Conservation (phyloP, 2,888 invertebrate species). For the Girardia tigrina region DNA sequence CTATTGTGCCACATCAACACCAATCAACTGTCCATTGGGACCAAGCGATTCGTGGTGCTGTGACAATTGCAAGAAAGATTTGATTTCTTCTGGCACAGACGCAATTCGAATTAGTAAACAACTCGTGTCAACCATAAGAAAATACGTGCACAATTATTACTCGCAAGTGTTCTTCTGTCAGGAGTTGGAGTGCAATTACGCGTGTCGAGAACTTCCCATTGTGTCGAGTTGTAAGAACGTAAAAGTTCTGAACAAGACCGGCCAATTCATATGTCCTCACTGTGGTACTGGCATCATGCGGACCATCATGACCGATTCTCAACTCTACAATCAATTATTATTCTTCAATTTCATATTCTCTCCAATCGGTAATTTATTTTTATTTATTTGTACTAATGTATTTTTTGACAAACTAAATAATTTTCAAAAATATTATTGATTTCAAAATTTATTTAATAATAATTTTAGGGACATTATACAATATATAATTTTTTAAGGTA, state of each 20-base stretch:
- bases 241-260: background rate
- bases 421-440: too few species aligned
- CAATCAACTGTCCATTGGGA: background rate
- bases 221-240: background rate
- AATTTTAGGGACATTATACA: too few species aligned
- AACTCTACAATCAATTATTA: slow-evolving; percentile 68
- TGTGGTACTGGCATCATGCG: slow-evolving; percentile 67
- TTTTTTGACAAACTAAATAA: too few species aligned
- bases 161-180: slow-evolving; percentile 57
- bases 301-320: slow-evolving; percentile 60
- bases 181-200: slow-evolving; percentile 68
- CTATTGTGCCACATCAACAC: background rate
- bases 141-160: background rate
- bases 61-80: background rate
- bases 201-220: slow-evolving; percentile 57
- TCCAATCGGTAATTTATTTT: too few species aligned
- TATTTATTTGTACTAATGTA: too few species aligned
- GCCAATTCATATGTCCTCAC: slow-evolving; percentile 40
- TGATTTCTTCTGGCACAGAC: background rate
- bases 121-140: background rate
- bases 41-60: background rate
- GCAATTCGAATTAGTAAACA: background rate
- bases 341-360: slow-evolving; percentile 57
- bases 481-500: too few species aligned
- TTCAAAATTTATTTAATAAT: too few species aligned